A percentile compares a stretch with the other conserved stretches of the same genome.
These are phyloP conservation scores for Tigriopus japonicus DNA, from an alignment of 1,140 invertebrate genomes.

Conservation along the genomic window DNA sequence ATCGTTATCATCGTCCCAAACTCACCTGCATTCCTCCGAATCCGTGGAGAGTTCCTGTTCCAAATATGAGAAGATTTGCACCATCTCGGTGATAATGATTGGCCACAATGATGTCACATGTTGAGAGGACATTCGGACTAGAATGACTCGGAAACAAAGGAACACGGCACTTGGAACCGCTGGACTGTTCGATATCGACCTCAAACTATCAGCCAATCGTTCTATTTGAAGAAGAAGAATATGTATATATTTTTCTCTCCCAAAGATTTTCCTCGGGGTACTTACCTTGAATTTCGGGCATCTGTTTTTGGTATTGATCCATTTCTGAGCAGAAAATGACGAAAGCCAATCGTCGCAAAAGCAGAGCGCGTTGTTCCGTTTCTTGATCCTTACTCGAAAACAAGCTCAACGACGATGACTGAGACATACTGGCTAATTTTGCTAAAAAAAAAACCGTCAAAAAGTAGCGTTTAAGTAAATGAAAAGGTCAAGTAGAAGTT, in stretches of 20 bases:
- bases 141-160: constrained; percentile 68
- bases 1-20: no score
- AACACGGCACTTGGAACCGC: constrained; percentile 72
- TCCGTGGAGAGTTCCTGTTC: constrained; percentile 65
- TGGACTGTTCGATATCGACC: constrained; percentile 56
- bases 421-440: constrained; percentile 53
- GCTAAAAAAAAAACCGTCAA: constrained; percentile 18
- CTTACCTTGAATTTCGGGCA: constrained; percentile 88
- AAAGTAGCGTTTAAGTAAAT: no score
- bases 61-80: constrained; percentile 73
- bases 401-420: constrained; percentile 47
- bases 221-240: constrained; percentile 39
- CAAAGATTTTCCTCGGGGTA: no score
- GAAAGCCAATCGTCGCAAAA: constrained; percentile 71
- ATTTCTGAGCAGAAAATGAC: constrained; percentile 76
- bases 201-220: constrained; percentile 61
- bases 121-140: constrained; percentile 64
- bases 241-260: no score
- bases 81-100: constrained; percentile 78
- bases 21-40: constrained; percentile 55
- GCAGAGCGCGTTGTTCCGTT: constrained; percentile 63
- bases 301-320: constrained; percentile 78
- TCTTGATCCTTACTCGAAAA: constrained; percentile 69
- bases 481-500: no score
- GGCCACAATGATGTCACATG: constrained; percentile 82